Evolutionary conservation across 2,888 invertebrate species (phyloP).

Genomic region (Cephus runcator): DNA sequence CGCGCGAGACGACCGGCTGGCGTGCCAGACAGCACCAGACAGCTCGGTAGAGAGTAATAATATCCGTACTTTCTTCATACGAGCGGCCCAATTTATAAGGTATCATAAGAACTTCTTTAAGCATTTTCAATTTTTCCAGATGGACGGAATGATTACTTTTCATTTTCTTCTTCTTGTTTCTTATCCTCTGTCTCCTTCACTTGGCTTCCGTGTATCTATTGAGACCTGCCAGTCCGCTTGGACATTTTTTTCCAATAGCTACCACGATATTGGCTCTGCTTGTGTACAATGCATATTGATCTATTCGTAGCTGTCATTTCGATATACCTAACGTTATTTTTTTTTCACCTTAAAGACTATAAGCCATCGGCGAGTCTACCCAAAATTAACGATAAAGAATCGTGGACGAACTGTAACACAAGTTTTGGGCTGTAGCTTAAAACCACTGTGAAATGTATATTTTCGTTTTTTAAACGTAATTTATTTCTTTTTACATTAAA

Average conservation of each 20-base stretch:
- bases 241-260: not conserved
- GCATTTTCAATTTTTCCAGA: not conserved
- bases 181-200: not conserved
- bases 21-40: constrained; percentile 49
- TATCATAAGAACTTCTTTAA: not conserved
- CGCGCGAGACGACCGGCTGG: constrained; percentile 48
- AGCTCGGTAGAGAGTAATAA: constrained; percentile 35
- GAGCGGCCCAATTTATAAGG: constrained; percentile 33
- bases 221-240: not conserved
- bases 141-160: not conserved
- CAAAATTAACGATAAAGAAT: not conserved
- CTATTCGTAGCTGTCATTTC: constrained; percentile 49
- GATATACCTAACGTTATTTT: constrained; percentile 18
- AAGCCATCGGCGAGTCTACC: not conserved
- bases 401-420: not conserved
- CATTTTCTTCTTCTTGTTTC: not conserved
- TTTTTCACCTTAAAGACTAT: not conserved
- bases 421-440: not conserved
- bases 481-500: not conserved
- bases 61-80: constrained; percentile 27
- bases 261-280: constrained; percentile 6
- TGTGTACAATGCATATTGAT: constrained; percentile 56
- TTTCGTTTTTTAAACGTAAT: not conserved
- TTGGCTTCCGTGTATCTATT: not conserved
- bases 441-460: not conserved